Evolutionary conservation across 2,888 invertebrate genomes (phyloP), one percentile per base, ranked within the genome.

Genomic region (Portevinia maculata): DNA sequence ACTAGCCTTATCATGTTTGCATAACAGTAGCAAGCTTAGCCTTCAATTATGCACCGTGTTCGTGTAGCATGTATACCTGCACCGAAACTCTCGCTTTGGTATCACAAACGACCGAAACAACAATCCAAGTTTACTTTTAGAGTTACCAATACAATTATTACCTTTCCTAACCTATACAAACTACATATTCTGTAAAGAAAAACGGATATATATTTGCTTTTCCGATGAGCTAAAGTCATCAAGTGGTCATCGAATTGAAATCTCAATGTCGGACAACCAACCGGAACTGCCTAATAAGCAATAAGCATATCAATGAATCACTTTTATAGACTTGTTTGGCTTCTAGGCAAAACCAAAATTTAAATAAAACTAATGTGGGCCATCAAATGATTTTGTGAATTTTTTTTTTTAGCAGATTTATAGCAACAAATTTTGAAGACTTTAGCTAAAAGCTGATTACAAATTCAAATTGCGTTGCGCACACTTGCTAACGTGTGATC

Each of bases 331-430:
- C 19, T 17, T 32, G 1, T n/a, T n/a, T n/a, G 24, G 19, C 44
- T 60, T 60, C 44, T 44, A 59, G n/a, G 44, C 59, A 52, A 19
- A 60, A 11, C 19, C 9, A 17, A 59, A 59, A 59, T 19, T 30
- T n/a, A 39, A 59, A 39, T 59, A 6, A 39, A 55, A 24, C 17
- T 6, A 41, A 62, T 62, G 34, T 48, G 50, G 62, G 50, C 62
- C 34, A 64, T 37, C 8, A 60, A 39, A 60, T 9, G n/a, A 6
- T 21, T 11, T 9, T 8, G 70, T 70, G 50, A 60, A 60, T 60
- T 39, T 60, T 44, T 59, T 57, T 50, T 32, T 52, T 60, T 70
- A 70, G 59, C 70, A 60, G 52, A 6, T 52, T 60, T 32, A 41
- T 32, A 41, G 41, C 32, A 52, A 50, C 19, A 59, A 48, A 50